These are phyloP conservation scores for Hetaerina americana DNA, from an alignment of 1,140 invertebrate genomes.

Conservation along the genomic window DNA sequence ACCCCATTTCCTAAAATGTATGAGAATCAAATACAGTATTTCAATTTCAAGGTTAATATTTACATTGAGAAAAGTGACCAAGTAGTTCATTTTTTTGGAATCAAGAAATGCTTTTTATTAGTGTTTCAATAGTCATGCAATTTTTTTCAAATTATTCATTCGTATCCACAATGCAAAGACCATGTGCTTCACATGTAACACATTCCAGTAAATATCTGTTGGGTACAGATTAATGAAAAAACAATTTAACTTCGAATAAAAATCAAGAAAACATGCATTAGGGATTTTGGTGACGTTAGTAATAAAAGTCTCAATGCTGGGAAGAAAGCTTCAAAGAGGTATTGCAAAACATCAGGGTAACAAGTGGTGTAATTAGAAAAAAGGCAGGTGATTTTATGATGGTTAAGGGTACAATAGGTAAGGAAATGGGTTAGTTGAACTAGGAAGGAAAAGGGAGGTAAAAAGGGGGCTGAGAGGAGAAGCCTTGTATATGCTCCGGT, in stretches of 20 bases:
- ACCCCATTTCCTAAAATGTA: not conserved
- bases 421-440: not conserved
- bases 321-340: not conserved
- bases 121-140: not conserved
- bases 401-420: no score
- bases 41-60: not conserved
- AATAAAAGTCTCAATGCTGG: not conserved
- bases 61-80: not conserved
- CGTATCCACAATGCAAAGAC: not conserved
- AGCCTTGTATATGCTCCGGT: not conserved
- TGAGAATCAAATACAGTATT: not conserved
- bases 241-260: not conserved
- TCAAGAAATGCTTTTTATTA: not conserved
- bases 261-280: not conserved
- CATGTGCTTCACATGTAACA: not conserved
- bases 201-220: not conserved
- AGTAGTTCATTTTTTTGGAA: not conserved
- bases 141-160: slow-evolving; percentile 1
- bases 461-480: not conserved
- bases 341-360: not conserved
- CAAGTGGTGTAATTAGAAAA: not conserved
- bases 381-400: no score
- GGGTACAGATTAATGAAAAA: not conserved
- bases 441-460: not conserved
- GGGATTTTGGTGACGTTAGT: no score